phyloP scores from a whole-genome alignment of 2,113 vertebrate species.

The Mus musculus region DNA sequence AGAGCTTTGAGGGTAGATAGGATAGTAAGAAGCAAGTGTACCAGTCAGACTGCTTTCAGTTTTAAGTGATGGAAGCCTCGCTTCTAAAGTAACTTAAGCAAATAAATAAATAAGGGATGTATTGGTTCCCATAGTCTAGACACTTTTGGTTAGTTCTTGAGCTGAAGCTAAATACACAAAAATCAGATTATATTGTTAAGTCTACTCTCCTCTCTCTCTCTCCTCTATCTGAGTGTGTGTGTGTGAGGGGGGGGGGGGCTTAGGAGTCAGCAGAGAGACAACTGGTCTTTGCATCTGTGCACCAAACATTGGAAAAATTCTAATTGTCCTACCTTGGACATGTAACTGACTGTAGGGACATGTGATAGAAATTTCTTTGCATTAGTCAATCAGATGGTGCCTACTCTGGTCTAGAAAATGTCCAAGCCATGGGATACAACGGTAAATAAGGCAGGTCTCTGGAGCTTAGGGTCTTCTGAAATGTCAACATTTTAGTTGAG shows the following conservation, averaged over 20 bases:
- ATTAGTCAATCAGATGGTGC: background rate
- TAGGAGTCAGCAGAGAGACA: background rate
- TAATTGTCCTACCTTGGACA: background rate
- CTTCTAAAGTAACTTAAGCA: conserved; percentile 34
- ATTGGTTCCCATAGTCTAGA: conserved; percentile 27
- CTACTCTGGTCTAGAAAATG: accelerated
- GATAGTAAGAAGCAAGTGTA: background rate
- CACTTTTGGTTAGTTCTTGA: background rate
- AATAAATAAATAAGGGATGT: conserved; percentile 40
- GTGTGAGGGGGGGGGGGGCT: too few species aligned
- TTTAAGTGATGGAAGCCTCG: conserved; percentile 1
- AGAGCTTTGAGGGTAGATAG: background rate
- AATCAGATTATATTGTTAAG: background rate
- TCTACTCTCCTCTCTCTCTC: background rate
- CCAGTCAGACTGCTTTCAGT: background rate
- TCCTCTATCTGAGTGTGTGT: background rate
- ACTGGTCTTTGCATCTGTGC: background rate
- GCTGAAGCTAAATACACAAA: background rate
- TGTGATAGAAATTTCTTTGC: background rate
- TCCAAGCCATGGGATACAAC: background rate
- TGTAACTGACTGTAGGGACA: background rate
- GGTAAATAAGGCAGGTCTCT: background rate
- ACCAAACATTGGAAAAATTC: background rate
- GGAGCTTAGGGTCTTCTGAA: background rate
- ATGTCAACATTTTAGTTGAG: background rate